Percentiles rank a stretch among this genome's conserved stretches.
Conservation (phyloP, 2,113 vertebrate species). For the Ceyx cyanopectus region DNA sequence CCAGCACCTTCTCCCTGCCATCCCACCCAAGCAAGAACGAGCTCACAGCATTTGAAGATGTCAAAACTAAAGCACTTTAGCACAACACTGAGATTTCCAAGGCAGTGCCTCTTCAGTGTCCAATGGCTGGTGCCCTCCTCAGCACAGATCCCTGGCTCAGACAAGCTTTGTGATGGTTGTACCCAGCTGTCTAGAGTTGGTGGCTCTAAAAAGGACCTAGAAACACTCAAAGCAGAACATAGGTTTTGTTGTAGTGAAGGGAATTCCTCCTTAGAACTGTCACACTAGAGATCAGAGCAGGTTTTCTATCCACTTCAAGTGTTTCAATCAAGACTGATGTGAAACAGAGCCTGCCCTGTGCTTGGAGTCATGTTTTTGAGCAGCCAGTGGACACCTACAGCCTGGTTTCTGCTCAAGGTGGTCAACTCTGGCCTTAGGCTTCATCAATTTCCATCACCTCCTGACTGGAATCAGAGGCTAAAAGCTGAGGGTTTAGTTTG, state of each 20-base stretch:
- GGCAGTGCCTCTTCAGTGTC: not conserved
- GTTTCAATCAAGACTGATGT: not conserved
- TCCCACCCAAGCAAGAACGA: not conserved
- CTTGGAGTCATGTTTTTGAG: not conserved
- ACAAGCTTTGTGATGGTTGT: not conserved
- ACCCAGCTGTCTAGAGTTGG: not conserved
- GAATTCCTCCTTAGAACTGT: not conserved
- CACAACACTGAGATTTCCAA: no score
- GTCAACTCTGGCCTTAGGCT: not conserved
- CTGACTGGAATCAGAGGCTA: rapidly evolving
- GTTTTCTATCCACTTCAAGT: not conserved
- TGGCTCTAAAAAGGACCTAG: not conserved
- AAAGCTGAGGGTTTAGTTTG: not conserved
- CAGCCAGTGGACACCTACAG: rapidly evolving
- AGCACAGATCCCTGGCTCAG: not conserved
- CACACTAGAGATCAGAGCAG: not conserved
- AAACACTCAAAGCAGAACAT: not conserved
- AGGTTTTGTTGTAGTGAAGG: not conserved
- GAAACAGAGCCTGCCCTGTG: not conserved
- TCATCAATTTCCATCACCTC: not conserved
- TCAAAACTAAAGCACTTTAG: no score
- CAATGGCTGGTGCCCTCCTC: not conserved
- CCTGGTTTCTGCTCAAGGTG: not conserved
- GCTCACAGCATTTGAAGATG: no score
- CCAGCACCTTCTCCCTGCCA: not conserved